Conservation (phyloP, 2,113 vertebrate genomes). For the Grammatotria lemairii region DNA sequence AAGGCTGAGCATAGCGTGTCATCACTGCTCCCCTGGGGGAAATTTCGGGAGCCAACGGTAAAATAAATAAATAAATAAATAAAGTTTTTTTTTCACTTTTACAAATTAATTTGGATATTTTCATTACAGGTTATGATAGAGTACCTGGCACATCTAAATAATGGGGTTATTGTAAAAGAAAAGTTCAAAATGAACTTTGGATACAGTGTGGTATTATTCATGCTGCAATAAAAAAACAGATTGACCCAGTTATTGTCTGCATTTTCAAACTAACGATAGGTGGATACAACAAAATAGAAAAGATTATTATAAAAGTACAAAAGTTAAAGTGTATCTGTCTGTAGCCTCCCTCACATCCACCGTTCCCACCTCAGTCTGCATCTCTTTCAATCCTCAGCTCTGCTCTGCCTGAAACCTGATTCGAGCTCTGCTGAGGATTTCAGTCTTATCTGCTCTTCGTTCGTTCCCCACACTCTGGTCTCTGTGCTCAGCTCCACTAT, state of each 20-base stretch:
- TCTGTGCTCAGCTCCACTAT: neutral
- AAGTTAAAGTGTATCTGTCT: accelerated
- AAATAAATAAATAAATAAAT: neutral
- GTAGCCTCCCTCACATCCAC: neutral
- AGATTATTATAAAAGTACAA: neutral
- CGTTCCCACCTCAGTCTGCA: neutral
- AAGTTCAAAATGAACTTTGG: neutral
- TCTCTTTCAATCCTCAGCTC: neutral
- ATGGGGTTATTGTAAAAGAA: neutral
- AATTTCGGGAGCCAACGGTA: neutral
- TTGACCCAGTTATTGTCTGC: neutral
- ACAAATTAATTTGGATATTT: neutral
- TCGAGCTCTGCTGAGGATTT: neutral
- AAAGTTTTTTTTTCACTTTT: neutral
- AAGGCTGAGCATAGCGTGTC: neutral
- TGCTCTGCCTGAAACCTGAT: neutral
- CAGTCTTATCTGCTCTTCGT: neutral
- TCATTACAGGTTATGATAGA: neutral
- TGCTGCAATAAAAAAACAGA: neutral
- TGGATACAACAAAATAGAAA: neutral
- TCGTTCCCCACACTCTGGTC: neutral
- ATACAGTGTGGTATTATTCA: accelerated
- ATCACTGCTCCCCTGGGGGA: neutral
- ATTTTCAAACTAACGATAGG: neutral
- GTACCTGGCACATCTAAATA: neutral